Evolutionary conservation across 2,888 invertebrate genomes (phyloP).

Genomic region (Drosophila mimica): DNA sequence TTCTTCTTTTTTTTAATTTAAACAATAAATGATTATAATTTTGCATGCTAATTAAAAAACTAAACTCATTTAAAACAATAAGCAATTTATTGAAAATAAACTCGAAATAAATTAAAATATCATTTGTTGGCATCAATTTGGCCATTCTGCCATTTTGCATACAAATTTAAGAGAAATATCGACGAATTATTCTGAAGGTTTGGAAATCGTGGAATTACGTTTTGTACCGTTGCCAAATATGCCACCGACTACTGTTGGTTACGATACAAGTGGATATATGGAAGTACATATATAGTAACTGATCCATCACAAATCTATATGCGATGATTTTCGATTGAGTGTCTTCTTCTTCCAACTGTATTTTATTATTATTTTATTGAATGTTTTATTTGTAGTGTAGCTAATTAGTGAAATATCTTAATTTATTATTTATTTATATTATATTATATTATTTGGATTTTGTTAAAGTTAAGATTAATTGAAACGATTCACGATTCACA

Average conservation of each 20-base stretch:
- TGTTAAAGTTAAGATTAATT: not conserved
- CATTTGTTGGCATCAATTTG: conserved; percentile 46
- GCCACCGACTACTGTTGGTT: not conserved
- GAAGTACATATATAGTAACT: not conserved
- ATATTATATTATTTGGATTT: not conserved
- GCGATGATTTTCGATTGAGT: not conserved
- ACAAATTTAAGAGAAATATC: conserved; percentile 33
- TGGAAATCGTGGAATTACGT: not conserved
- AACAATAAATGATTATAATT: conserved; percentile 37
- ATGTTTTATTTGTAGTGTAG: not conserved
- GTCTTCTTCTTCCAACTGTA: too few species aligned
- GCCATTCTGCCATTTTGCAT: conserved; percentile 37
- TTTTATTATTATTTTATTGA: not conserved
- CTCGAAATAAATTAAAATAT: conserved; percentile 65
- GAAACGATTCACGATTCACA: not conserved
- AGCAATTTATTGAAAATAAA: conserved; percentile 67
- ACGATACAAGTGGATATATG: not conserved
- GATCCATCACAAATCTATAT: not conserved
- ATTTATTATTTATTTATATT: not conserved
- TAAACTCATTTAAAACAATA: conserved; percentile 72
- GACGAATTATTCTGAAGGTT: conserved; percentile 6
- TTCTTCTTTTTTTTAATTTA: conserved; percentile 21
- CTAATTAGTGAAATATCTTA: not conserved
- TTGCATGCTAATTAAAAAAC: conserved; percentile 69
- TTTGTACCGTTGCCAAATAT: conserved; percentile 17